phyloP scores from a whole-genome alignment of 2,888 invertebrate species.

The Biston betularia region DNA sequence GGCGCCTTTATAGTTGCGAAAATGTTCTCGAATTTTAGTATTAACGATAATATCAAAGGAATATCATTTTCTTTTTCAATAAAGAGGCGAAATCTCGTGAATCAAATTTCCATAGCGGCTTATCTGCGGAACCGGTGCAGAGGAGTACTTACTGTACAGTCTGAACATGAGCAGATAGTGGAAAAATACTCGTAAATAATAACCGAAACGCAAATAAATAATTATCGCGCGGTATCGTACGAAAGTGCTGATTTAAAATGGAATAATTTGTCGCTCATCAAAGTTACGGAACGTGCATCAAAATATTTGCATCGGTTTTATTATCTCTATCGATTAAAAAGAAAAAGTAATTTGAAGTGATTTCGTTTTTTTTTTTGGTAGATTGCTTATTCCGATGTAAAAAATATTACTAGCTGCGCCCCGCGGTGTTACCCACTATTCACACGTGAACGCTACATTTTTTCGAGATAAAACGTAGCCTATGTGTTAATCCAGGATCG shows the following conservation, averaged over 20 bases:
- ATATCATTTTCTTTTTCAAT: constrained; percentile 50
- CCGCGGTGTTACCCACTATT: too few species aligned
- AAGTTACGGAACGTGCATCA: background rate
- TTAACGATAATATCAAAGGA: constrained; percentile 46
- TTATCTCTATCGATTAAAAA: too few species aligned
- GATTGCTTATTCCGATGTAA: too few species aligned
- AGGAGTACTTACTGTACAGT: constrained; percentile 29
- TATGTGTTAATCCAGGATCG: too few species aligned
- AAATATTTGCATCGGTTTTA: background rate
- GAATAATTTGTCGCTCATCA: constrained; percentile 23
- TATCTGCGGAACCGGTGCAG: constrained; percentile 43
- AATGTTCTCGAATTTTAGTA: constrained; percentile 40
- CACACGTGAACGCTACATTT: too few species aligned
- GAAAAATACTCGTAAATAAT: constrained; percentile 41
- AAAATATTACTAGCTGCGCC: too few species aligned
- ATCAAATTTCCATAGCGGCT: constrained; percentile 52
- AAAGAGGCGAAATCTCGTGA: constrained; percentile 48
- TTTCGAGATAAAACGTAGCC: too few species aligned
- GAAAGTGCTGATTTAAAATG: constrained; percentile 33
- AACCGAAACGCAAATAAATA: constrained; percentile 43
- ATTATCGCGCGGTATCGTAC: constrained; percentile 39
- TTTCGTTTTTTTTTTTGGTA: too few species aligned
- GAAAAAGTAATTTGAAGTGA: too few species aligned
- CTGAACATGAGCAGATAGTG: constrained; percentile 22
- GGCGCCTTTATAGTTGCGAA: constrained; percentile 39